Base-by-base conservation (phyloP, 1,140 invertebrate species). In the Thaumetopoea pityocampa region DNA sequence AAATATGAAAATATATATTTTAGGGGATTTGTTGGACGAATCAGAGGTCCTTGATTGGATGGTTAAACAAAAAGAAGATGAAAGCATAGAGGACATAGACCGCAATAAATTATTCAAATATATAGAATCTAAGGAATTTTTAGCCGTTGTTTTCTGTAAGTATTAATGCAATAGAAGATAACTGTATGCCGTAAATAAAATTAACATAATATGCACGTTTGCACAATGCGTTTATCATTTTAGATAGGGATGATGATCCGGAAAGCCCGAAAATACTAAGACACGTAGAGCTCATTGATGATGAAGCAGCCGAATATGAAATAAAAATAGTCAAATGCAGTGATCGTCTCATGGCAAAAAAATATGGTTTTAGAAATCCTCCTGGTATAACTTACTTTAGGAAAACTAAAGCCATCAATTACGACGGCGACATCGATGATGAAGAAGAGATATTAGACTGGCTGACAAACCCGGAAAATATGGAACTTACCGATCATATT, bases 91-190 rank as follows among this genome's bases (percentile, higher is more conserved):
- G 82, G 93, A 96, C 65, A 94, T 98, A 37, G 90, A 95, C 65
- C 88, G 96, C 57, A 93, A 96, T 32, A 90, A 90, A 63, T 85
- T 98, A 4, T 90, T 91, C 64, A 92, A 94, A 63, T 93, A 95
- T 74, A 96, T 97, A 60, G 93, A 94, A 67, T 94, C 92, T 23
- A 94, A 95, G 76, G 95, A 97, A 82, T 97, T 97, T 87, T 87
- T 97, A 51, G 95, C 94, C 40, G 95, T 97, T 28, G 86, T 96
- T 38, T 98, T 97, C 77, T 97, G 95, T 97, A 90, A 95, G 94
- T 90, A 69, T 45, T 5, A 16, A 3, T 3, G 11, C 5, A 5
- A 22, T 18, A 23, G n/a, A 7, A n/a, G 9, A 18, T 8, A 26
- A 16, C 9, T 10, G n/a, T 4, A 2, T 8, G 9, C 6, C 18